Evolutionary conservation across 1,140 invertebrate species (phyloP).

Genomic region (Macrosteles quadrilineatus): DNA sequence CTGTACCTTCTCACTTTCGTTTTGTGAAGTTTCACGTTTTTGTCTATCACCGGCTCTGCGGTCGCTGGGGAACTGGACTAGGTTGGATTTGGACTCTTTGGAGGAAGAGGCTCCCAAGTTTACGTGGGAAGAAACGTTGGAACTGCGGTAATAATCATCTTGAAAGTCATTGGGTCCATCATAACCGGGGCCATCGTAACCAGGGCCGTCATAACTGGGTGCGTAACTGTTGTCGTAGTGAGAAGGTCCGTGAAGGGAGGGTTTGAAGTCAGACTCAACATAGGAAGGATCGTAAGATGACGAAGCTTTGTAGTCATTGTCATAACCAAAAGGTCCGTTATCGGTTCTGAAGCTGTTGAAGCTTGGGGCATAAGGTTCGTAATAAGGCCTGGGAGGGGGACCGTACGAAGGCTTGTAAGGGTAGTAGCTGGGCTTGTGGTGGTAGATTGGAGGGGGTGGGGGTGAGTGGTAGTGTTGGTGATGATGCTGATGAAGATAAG

Average conservation of each 20-base stretch:
- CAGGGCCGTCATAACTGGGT: no score
- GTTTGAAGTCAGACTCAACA: no score
- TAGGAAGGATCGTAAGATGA: slow-evolving; percentile 19
- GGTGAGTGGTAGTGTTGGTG: slow-evolving; percentile 52
- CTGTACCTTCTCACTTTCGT: slow-evolving; percentile 11
- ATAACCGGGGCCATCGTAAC: no score
- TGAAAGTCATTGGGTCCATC: slow-evolving; percentile 19
- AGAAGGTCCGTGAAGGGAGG: slow-evolving; percentile 42
- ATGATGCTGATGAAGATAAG: slow-evolving; percentile 54
- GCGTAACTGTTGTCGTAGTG: neutral
- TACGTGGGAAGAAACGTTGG: slow-evolving; percentile 11
- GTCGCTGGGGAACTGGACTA: slow-evolving; percentile 42
- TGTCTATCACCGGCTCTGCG: no score
- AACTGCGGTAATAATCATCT: slow-evolving; percentile 11
- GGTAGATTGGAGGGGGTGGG: slow-evolving; percentile 48
- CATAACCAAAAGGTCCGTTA: slow-evolving; percentile 23
- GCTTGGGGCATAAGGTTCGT: slow-evolving; percentile 33
- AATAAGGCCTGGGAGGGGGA: slow-evolving; percentile 21
- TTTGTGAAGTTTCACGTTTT: slow-evolving; percentile 21
- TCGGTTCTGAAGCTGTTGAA: slow-evolving; percentile 28
- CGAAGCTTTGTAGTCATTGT: slow-evolving; percentile 36
- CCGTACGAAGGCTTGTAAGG: slow-evolving; percentile 33
- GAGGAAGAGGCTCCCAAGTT: slow-evolving; percentile 10
- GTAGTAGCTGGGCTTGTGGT: slow-evolving; percentile 35
- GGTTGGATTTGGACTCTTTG: slow-evolving; percentile 28